Conservation (phyloP, 2,113 vertebrate genomes). For the Saccopteryx leptura region DNA sequence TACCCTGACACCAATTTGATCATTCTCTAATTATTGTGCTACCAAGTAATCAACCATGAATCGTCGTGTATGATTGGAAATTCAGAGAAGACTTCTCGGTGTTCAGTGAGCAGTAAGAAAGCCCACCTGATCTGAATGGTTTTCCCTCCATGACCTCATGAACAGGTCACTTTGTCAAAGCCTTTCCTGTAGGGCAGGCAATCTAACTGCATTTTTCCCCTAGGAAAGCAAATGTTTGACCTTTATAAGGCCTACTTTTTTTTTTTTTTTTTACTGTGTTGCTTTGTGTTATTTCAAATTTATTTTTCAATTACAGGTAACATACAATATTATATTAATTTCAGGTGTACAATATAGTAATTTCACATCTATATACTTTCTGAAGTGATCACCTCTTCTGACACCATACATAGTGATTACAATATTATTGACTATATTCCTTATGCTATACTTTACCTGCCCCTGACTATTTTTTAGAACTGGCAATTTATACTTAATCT, state of each 20-base stretch:
- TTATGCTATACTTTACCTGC: not conserved
- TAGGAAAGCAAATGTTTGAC: not conserved
- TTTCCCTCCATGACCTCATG: not conserved
- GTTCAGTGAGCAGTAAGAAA: not conserved
- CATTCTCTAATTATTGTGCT: not conserved
- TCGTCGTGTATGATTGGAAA: not conserved
- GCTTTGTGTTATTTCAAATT: not conserved
- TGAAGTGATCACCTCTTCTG: not conserved
- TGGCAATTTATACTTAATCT: not conserved
- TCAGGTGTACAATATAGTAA: not conserved
- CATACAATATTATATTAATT: not conserved
- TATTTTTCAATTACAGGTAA: not conserved
- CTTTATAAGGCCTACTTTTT: not conserved
- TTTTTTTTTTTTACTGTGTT: not conserved
- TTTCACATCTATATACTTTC: not conserved
- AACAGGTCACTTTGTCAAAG: not conserved
- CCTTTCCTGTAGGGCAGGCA: not conserved
- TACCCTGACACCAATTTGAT: not conserved
- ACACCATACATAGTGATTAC: not conserved
- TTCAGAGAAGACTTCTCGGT: not conserved
- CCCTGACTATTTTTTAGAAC: not conserved
- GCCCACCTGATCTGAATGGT: not conserved
- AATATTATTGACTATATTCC: not conserved
- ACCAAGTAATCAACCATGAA: not conserved
- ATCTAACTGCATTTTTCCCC: not conserved